A percentile compares a stretch with the other conserved stretches of the same genome.
phyloP scores from a whole-genome alignment of 64 coral and sea anemone genomes.

The Cladopsammia gracilis region DNA sequence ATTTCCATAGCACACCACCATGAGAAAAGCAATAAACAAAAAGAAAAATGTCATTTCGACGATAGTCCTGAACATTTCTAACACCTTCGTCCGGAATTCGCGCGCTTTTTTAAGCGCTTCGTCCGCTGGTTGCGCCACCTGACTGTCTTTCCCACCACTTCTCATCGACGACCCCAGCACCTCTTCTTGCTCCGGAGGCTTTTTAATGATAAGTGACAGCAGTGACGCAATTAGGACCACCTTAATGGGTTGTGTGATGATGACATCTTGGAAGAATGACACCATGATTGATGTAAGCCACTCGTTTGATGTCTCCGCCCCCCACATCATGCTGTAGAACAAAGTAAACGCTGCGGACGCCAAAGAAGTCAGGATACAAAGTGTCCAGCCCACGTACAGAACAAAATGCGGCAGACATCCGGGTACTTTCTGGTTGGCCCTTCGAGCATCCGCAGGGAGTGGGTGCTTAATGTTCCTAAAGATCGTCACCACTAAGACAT shows the following conservation, averaged over 20 bases:
- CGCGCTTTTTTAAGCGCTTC: conserved; percentile 61
- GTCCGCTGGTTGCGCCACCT: conserved; percentile 30
- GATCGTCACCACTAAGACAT: conserved; percentile 69
- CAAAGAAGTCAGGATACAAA: conserved; percentile 58
- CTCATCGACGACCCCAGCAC: conserved; percentile 61
- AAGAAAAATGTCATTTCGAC: conserved; percentile 71
- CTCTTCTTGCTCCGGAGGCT: conserved; percentile 62
- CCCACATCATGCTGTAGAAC: conserved; percentile 83
- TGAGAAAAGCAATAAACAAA: conserved; percentile 44
- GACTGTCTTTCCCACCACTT: conserved; percentile 29
- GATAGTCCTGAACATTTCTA: conserved; percentile 73
- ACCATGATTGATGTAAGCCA: conserved; percentile 82
- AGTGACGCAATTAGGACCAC: conserved; percentile 68
- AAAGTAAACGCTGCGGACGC: conserved; percentile 58
- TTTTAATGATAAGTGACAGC: conserved; percentile 58
- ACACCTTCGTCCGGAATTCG: conserved; percentile 57
- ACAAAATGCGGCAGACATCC: conserved; percentile 72
- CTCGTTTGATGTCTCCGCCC: conserved; percentile 65
- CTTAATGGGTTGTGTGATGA: conserved; percentile 78
- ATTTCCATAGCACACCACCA: conserved; percentile 78
- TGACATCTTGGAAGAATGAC: conserved; percentile 80
- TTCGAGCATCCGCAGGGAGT: not conserved
- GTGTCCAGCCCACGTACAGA: conserved; percentile 63
- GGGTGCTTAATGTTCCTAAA: conserved; percentile 72
- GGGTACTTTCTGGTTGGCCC: conserved; percentile 43